Evolutionary conservation across 2,113 vertebrate species (phyloP), one percentile per base, ranked within the genome.

Genomic region (Tricholaema leucomelas): DNA sequence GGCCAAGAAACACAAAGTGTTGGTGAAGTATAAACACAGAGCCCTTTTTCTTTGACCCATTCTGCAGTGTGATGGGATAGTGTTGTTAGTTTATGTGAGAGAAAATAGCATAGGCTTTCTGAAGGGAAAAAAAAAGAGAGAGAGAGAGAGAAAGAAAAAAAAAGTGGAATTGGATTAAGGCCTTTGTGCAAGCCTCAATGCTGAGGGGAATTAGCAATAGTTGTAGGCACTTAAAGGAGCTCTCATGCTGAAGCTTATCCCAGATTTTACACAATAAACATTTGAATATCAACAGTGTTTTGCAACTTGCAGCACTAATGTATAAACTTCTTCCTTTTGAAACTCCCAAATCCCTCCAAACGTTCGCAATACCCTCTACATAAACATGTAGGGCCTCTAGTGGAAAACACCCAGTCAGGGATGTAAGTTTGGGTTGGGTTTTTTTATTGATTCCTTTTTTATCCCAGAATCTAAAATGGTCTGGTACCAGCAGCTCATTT

Each of bases 221-320:
- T 99, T 99, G 99, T 99, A 99, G 99, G 98, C 99, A 99, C 99
- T 99, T 99, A 99, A 99, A 99, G 98, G 98, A 98, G 98, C 99
- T 99, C 99, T 99, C 98, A 98, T 98, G 98, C 98, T 97, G 98
- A 98, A 99, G 99, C 99, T 99, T 99, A 99, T 99, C 99, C 99
- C 98, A 99, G 99, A 99, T 99, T 99, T 99, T 99, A 98, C 98
- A 99, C 99, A 99, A 99, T 99, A 99, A 99, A 99, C 98, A 99
- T 99, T 99, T 99, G 99, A 99, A 99, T 99, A 99, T 99, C 99
- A 99, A 99, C 99, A 99, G 99, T 99, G 99, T 99, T 99, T 99
- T 99, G 99, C 98, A 99, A 99, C 99, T 99, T 97, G 98, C 98
- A 97, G 98, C 98, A 98, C 98, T 99, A 99, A 99, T 99, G 99